phyloP scores from a whole-genome alignment of 2,888 invertebrate species.

The Tenthredo amoena region DNA sequence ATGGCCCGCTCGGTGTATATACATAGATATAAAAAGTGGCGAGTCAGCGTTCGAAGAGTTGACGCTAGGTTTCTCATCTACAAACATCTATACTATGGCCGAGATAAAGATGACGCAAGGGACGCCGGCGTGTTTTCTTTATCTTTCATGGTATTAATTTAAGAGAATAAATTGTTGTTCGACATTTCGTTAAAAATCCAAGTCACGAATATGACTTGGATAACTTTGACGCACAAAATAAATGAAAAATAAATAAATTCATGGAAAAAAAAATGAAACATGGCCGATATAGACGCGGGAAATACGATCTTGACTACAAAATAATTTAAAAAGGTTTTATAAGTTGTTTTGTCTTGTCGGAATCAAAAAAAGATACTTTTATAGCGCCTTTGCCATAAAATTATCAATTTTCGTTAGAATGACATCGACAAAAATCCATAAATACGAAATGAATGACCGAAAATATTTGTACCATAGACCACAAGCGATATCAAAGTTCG shows the following conservation, averaged over 20 bases:
- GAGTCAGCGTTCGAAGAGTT: not conserved
- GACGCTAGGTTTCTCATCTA: not conserved
- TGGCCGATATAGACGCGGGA: not conserved
- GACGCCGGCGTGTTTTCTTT: constrained; percentile 1
- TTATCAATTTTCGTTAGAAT: not conserved
- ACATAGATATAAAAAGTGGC: not conserved
- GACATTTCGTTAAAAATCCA: not conserved
- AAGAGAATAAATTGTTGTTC: not conserved
- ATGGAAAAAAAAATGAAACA: not conserved
- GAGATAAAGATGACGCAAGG: not conserved
- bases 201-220: constrained; percentile 2
- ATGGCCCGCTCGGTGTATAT: not conserved
- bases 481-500: not conserved
- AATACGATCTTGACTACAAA: not conserved
- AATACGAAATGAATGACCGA: not conserved
- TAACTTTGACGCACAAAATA: not conserved
- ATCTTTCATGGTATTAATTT: not conserved
- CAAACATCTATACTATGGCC: not conserved
- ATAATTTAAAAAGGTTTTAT: not conserved
- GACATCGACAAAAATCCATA: not conserved
- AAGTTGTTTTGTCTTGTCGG: not conserved
- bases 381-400: not conserved
- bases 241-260: not conserved
- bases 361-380: not conserved
- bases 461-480: not conserved